Base-by-base conservation (phyloP, 2,888 invertebrate genomes). In the Galerucella pusilla region DNA sequence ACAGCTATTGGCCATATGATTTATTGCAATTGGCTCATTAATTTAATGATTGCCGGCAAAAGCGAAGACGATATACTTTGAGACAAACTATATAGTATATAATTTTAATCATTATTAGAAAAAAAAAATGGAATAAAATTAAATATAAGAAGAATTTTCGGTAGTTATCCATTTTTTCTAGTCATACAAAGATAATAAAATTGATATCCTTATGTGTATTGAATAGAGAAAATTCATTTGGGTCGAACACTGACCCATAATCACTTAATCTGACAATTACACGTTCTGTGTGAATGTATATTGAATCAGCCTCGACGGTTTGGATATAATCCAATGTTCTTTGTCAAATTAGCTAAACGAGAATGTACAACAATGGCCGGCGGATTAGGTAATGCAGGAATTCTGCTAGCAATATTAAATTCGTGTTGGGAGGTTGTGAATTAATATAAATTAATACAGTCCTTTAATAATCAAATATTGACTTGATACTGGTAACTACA, bases 191-290 rank as follows among this genome's bases (percentile, higher is more conserved):
- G 0, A 52, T 1, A 52, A n/a, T 6, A 52, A 52, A 52, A 1
- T n/a, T 52, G 52, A n/a, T n/a, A 6, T 6, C 12, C 16, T 12
- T 25, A 20, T 35, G 10, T 16, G 52, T 16, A 46, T 45, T 68
- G 35, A 68, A 57, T 68, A 52, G 28, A 63, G 49, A 66, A 54
- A 63, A 68, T 61, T 28, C 35, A 49, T 73, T 73, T 64, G 61
- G 52, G 68, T 73, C 73, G 68, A 57, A 16, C 68, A 68, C 54
- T 73, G 73, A 73, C 73, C 73, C 63, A 68, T 68, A 73, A 73
- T 68, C 68, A 49, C 63, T n/a, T 60, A 68, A 52, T 68, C 68
- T 68, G 63, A 63, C 52, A 73, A 68, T 73, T 46, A 42, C 61
- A 54, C 63, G 14, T n/a, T 68, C 35, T 54, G 35, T 52, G 11